phyloP scores from a whole-genome alignment of 2,888 invertebrate genomes.

The Antheraea yamamai region DNA sequence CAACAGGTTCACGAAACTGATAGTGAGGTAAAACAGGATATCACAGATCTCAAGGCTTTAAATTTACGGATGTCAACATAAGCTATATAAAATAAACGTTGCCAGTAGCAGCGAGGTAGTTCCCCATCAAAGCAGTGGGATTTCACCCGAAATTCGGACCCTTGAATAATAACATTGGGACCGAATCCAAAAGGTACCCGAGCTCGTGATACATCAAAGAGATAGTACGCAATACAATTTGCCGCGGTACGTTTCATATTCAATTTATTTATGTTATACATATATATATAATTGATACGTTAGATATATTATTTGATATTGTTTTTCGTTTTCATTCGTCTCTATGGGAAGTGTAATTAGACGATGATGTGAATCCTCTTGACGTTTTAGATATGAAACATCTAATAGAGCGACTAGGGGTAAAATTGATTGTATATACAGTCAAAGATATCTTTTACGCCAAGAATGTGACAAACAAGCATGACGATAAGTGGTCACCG shows the following conservation, averaged over 20 bases:
- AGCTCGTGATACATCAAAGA: conserved; percentile 31
- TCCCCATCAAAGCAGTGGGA: background rate
- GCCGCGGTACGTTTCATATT: conserved; percentile 33
- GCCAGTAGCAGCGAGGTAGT: background rate
- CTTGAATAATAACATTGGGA: conserved; percentile 13
- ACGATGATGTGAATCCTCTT: background rate
- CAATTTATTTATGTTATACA: conserved; percentile 26
- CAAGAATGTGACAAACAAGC: no score
- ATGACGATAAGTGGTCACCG: no score
- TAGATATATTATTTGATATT: background rate
- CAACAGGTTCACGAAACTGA: background rate
- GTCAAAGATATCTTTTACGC: no score
- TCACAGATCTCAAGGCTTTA: background rate
- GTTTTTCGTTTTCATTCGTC: background rate
- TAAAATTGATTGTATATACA: no score
- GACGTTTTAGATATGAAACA: background rate
- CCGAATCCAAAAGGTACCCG: background rate
- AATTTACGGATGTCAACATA: background rate
- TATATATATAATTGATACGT: background rate
- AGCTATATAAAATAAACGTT: background rate
- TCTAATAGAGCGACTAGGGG: no score
- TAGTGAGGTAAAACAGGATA: background rate
- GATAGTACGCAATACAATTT: conserved; percentile 33
- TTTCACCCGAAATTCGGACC: conserved; percentile 5
- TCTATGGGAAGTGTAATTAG: background rate